phyloP scores from a whole-genome alignment of 2,797 vertebrate species.

The Paramormyrops hopkinsi region DNA sequence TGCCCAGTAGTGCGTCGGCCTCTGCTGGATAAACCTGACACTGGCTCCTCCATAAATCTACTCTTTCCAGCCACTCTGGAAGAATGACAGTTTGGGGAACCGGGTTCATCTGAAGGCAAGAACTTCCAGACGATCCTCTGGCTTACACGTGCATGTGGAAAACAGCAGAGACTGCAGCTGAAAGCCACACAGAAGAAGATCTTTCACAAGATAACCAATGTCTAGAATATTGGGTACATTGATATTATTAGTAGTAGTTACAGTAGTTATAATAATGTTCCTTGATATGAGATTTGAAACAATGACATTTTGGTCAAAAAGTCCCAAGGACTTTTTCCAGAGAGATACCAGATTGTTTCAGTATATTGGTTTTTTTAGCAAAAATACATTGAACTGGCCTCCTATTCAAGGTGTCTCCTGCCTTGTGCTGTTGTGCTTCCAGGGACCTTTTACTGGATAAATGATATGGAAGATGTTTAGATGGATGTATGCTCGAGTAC shows the following conservation, averaged over 20 bases:
- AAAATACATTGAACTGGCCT: background rate
- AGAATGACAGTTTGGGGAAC: background rate
- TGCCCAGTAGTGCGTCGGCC: constrained; percentile 42
- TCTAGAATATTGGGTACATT: background rate
- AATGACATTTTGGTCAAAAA: background rate
- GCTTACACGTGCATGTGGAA: background rate
- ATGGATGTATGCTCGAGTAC: background rate
- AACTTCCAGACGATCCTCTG: background rate
- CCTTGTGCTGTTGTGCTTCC: background rate
- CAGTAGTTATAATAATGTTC: background rate
- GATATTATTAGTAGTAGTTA: background rate
- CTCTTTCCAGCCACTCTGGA: background rate
- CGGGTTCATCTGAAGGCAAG: background rate
- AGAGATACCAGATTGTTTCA: background rate
- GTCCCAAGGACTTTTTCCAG: background rate
- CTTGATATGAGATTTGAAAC: background rate
- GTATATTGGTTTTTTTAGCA: background rate
- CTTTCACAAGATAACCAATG: background rate
- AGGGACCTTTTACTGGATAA: background rate
- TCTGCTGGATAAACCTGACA: constrained; percentile 45
- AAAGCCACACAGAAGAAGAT: background rate
- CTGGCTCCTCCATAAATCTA: constrained; percentile 44
- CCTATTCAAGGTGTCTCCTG: background rate
- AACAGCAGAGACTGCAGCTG: background rate
- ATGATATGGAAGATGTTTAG: background rate